Conservation (phyloP, 2,888 invertebrate genomes). For the Coremacera marginata region DNA sequence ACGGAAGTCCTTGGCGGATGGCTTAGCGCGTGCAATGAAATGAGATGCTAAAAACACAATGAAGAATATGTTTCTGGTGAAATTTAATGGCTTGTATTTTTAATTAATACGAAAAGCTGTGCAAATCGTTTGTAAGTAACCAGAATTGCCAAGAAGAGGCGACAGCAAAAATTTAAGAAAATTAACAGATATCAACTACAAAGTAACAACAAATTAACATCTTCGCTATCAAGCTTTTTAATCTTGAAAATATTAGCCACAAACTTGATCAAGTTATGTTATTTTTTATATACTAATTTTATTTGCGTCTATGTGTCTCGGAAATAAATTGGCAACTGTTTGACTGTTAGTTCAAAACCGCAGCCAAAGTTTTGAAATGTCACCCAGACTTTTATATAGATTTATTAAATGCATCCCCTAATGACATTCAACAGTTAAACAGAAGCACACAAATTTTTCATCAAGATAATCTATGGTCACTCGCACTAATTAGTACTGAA, state of each 20-base stretch:
- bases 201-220: too few species aligned
- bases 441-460: neutral
- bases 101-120: slow-evolving; percentile 12
- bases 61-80: slow-evolving; percentile 30
- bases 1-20: slow-evolving; percentile 55
- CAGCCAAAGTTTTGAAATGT: neutral
- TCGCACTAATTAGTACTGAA: neutral
- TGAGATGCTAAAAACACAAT: slow-evolving; percentile 44
- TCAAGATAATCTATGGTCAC: too few species aligned
- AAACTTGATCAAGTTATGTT: too few species aligned
- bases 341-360: neutral
- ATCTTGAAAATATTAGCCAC: neutral
- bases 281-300: too few species aligned
- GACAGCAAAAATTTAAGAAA: neutral
- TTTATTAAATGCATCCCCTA: slow-evolving; percentile 16
- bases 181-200: neutral
- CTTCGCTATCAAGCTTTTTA: neutral
- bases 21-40: slow-evolving; percentile 54
- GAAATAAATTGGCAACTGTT: neutral
- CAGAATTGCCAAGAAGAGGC: slow-evolving; percentile 5
- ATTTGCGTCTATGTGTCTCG: neutral
- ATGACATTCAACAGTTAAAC: neutral
- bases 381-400: neutral
- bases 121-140: slow-evolving; percentile 29
- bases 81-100: slow-evolving; percentile 23